Evolutionary conservation across 2,113 vertebrate species (phyloP), one percentile per base, ranked within the genome.

Genomic region (Limanda limanda): DNA sequence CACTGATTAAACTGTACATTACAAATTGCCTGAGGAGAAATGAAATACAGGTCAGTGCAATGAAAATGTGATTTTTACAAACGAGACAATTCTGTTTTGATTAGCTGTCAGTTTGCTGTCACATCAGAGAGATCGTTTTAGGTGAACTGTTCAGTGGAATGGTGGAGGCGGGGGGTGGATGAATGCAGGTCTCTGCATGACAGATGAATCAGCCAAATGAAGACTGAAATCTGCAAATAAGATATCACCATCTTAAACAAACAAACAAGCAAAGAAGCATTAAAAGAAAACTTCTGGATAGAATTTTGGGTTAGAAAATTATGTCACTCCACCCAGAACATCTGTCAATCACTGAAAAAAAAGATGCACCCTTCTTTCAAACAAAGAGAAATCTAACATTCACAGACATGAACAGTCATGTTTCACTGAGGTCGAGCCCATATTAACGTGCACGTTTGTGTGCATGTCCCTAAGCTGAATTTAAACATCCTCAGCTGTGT

Each of bases 91-190:
- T 69, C 54, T 78, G 74, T 77, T 86, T 85, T 81, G 72, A 86
- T 77, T 73, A 76, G 61, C 64, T 86, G 84, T 79, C 86, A 81
- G 57, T 71, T 27, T 2, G 18, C 71, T 80, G 84, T 81, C 71
- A 81, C 65, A 48, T 84, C 17, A 74, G 25, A 74, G 71, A 61
- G 72, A 74, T 77, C n/a, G 17, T 68, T 56, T 45, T 65, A 82
- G 76, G 81, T 84, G 78, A 81, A 64, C 18, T 58, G 52, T 71
- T 78, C 51, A 31, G 61, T 8, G 47, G n/a, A 74, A 59, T 58
- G 69, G 68, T 59, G 55, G 31, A 15, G 62, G 25, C 35, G 61
- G 66, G 11, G 15, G 37, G 15, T 23, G 17, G 18, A 57, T 13
- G 18, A 45, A 40, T 56, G 58, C 8, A 59, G 58, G 45, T 7